Evolutionary conservation across 2,888 invertebrate species (phyloP).

Genomic region (Trachelus stipa): DNA sequence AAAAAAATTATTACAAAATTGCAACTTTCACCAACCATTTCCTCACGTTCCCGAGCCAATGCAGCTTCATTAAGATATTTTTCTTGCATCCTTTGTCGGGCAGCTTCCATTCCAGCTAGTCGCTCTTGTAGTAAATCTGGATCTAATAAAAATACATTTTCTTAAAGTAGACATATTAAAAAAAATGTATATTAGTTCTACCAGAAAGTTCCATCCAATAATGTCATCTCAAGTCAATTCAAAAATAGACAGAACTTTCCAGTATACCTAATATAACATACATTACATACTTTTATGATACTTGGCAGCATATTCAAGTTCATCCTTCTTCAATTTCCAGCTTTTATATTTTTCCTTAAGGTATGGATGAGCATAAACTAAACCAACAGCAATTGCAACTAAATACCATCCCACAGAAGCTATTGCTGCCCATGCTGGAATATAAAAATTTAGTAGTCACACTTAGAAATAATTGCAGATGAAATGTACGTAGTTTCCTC

Average conservation of each 20-base stretch:
- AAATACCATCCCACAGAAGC: constrained; percentile 65
- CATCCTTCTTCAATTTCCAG: constrained; percentile 58
- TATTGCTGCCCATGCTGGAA: constrained; percentile 47
- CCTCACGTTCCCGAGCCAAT: constrained; percentile 55
- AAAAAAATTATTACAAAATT: constrained; percentile 15
- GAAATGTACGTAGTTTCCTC: not conserved
- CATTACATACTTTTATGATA: constrained; percentile 66
- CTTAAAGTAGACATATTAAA: not conserved
- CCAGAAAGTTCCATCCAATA: too few relatives aligned
- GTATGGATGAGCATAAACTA: constrained; percentile 59
- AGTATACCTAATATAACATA: constrained; percentile 5
- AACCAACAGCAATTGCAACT: constrained; percentile 45
- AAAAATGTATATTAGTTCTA: too few relatives aligned
- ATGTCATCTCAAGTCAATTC: too few relatives aligned
- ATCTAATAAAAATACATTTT: constrained; percentile 55
- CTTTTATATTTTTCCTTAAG: constrained; percentile 53
- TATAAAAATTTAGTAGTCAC: not conserved
- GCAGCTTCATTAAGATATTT: constrained; percentile 59
- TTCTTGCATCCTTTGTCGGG: constrained; percentile 65
- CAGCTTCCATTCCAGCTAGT: constrained; percentile 59
- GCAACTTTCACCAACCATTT: constrained; percentile 55
- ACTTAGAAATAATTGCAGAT: not conserved
- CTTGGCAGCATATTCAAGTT: constrained; percentile 64
- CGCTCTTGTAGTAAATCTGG: constrained; percentile 63
- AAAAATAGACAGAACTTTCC: constrained; percentile 1